A percentile compares a stretch with the other conserved stretches of the same genome.
Evolutionary conservation across 2,113 vertebrate species (phyloP).

Genomic region (Odocoileus hemionus): DNA sequence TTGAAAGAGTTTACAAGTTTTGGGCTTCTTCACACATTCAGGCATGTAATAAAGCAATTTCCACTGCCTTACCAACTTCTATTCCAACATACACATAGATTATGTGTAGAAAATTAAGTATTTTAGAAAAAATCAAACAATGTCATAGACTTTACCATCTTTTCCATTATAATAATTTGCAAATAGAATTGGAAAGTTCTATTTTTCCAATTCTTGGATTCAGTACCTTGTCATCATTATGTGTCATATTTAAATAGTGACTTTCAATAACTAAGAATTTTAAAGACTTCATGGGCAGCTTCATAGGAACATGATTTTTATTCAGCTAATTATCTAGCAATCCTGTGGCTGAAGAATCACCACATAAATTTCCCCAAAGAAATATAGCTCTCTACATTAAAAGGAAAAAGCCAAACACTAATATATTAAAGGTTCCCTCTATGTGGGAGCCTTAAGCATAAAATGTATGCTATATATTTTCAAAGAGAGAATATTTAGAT

Average conservation of each 20-base stretch:
- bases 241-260: neutral
- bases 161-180: neutral
- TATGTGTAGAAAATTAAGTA: neutral
- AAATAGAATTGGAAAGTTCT: neutral
- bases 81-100: neutral
- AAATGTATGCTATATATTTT: neutral
- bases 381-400: neutral
- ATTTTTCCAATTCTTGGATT: neutral
- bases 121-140: neutral
- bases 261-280: neutral
- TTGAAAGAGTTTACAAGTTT: neutral
- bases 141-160: neutral
- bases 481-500: neutral
- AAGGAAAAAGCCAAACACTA: neutral
- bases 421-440: neutral
- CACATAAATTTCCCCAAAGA: neutral
- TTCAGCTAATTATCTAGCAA: neutral
- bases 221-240: neutral
- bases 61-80: neutral
- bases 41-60: neutral
- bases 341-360: neutral
- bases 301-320: neutral
- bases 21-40: neutral
- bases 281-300: neutral
- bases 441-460: neutral